phyloP scores from a whole-genome alignment of 1,140 invertebrate genomes.

The Drosophila busckii region DNA sequence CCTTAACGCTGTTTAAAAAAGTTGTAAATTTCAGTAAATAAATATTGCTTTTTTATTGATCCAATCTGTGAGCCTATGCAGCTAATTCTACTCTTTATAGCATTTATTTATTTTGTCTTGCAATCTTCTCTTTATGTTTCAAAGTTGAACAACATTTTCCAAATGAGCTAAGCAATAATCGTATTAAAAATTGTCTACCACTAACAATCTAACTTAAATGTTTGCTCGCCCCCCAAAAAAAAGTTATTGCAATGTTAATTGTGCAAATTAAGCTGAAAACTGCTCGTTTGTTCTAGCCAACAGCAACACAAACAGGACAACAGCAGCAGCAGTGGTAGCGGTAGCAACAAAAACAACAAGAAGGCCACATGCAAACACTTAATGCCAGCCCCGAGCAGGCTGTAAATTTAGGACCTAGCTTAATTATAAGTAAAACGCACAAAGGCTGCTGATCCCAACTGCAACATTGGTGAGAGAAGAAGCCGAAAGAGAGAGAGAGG shows the following conservation, averaged over 20 bases:
- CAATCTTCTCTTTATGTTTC: conserved; percentile 1
- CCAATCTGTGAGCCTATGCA: too few relatives aligned
- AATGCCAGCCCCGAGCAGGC: conserved; percentile 49
- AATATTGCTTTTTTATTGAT: too few relatives aligned
- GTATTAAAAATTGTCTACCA: too few relatives aligned
- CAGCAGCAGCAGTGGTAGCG: conserved; percentile 6
- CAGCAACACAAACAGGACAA: conserved; percentile 39
- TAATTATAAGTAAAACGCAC: conserved; percentile 67
- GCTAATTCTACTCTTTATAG: too few relatives aligned
- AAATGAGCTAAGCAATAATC: too few relatives aligned
- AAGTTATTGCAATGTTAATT: conserved; percentile 67
- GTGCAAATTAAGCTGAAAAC: conserved; percentile 58
- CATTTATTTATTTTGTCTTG: too few relatives aligned
- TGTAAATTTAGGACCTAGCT: conserved; percentile 48
- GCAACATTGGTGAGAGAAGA: too few relatives aligned
- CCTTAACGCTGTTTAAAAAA: too few relatives aligned
- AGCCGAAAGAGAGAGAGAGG: too few relatives aligned
- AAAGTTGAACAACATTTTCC: too few relatives aligned
- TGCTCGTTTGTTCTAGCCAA: conserved; percentile 27
- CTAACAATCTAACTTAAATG: conserved; percentile 46
- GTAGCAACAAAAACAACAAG: conserved; percentile 11
- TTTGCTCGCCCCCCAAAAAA: conserved; percentile 51
- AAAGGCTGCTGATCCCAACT: conserved; percentile 19
- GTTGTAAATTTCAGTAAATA: too few relatives aligned
- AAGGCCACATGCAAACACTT: conserved; percentile 69